Evolutionary conservation across 1,140 invertebrate genomes (phyloP).

Genomic region (Danaus plexippus): DNA sequence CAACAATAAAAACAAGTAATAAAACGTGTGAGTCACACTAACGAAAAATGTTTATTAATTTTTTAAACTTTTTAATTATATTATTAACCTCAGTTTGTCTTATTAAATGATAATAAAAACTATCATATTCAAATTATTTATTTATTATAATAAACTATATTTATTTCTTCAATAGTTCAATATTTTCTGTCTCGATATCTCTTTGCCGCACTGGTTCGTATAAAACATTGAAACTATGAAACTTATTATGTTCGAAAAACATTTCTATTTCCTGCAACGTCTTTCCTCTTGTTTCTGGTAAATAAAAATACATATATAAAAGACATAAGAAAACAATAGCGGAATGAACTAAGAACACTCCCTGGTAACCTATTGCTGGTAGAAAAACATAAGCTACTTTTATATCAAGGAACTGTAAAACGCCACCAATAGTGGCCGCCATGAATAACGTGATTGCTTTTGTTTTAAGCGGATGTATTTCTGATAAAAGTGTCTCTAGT

Average conservation of each 20-base stretch:
- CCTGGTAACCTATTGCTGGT: neutral
- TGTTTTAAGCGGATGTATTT: neutral
- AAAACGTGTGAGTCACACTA: too few relatives aligned
- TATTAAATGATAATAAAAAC: too few relatives aligned
- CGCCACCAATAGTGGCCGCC: constrained; percentile 13
- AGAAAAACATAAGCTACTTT: constrained; percentile 18
- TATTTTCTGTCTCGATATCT: too few relatives aligned
- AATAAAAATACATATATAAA: neutral
- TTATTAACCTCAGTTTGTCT: too few relatives aligned
- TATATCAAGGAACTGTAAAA: constrained; percentile 19
- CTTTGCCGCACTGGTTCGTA: too few relatives aligned
- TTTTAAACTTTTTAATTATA: too few relatives aligned
- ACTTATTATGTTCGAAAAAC: constrained; percentile 2
- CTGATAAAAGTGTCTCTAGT: neutral
- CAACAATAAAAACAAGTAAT: too few relatives aligned
- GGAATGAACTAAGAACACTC: neutral
- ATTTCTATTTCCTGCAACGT: constrained; percentile 2
- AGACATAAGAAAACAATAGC: constrained; percentile 1
- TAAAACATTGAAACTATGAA: neutral
- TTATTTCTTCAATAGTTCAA: too few relatives aligned
- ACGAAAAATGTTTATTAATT: too few relatives aligned
- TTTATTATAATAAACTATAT: too few relatives aligned
- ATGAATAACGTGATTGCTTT: constrained; percentile 8
- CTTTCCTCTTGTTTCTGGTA: constrained; percentile 2
- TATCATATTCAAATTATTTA: too few relatives aligned